Evolutionary conservation across 1,140 invertebrate species (phyloP).

Genomic region (Thaumetopoea pityocampa): DNA sequence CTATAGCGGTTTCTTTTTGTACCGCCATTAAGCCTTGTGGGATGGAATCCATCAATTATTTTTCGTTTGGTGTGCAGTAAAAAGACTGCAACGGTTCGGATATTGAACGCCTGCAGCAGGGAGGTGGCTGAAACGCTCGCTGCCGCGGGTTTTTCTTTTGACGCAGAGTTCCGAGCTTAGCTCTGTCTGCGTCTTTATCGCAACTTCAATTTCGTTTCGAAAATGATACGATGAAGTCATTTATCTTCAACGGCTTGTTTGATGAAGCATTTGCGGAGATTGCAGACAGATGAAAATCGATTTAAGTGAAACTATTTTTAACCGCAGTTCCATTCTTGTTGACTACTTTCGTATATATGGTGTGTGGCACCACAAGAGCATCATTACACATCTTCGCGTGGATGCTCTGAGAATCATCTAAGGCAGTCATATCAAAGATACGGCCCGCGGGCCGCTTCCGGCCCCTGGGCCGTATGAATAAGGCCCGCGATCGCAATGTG

Average conservation of each 20-base stretch:
- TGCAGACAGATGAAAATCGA: too few species aligned
- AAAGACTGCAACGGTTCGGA: conserved; percentile 54
- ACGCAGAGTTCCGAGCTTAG: conserved; percentile 49
- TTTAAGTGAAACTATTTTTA: too few species aligned
- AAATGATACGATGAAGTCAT: conserved; percentile 19
- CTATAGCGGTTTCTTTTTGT: conserved; percentile 39
- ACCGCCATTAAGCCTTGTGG: conserved; percentile 44
- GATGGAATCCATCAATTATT: conserved; percentile 65
- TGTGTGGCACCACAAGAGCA: too few species aligned
- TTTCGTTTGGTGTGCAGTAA: conserved; percentile 51
- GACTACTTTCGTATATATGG: too few species aligned
- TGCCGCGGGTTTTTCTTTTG: conserved; percentile 45
- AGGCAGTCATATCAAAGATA: too few species aligned
- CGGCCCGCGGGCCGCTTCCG: too few species aligned
- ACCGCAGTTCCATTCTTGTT: too few species aligned
- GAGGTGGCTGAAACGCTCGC: conserved; percentile 50
- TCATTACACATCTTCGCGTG: too few species aligned
- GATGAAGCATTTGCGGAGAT: not conserved
- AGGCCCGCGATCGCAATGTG: too few species aligned
- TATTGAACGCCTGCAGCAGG: conserved; percentile 61
- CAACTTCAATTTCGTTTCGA: conserved; percentile 25
- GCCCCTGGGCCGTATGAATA: too few species aligned
- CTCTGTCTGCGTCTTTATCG: conserved; percentile 57
- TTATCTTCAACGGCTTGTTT: conserved; percentile 7
- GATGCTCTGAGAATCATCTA: too few species aligned